Evolutionary conservation across 2,797 vertebrate genomes (phyloP).

Genomic region (Vultur gryphus): DNA sequence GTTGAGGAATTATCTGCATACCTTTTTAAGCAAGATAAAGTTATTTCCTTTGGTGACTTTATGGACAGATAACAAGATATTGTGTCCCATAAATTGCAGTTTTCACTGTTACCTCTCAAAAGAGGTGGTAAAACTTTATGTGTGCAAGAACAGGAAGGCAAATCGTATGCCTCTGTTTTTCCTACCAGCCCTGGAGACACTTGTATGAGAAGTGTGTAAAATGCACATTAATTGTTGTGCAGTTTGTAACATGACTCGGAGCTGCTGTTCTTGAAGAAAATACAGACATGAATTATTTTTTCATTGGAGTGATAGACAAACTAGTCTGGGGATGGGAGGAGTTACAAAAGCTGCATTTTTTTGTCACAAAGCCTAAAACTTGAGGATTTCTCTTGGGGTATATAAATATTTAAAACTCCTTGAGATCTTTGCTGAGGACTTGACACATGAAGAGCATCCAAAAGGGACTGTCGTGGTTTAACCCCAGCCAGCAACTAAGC

Average conservation of each 20-base stretch:
- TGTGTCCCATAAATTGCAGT: neutral
- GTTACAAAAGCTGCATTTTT: neutral
- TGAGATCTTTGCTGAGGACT: neutral
- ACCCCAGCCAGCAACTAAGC: too few species aligned
- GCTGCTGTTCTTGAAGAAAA: neutral
- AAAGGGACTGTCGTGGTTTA: too few species aligned
- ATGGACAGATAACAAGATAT: neutral
- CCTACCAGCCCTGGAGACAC: neutral
- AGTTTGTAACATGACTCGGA: neutral
- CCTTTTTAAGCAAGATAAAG: neutral
- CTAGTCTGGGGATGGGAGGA: neutral
- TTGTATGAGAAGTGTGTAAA: neutral
- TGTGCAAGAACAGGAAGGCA: neutral
- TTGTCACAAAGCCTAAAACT: neutral
- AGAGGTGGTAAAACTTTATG: neutral
- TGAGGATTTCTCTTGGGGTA: neutral
- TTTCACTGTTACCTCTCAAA: neutral
- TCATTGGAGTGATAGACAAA: neutral
- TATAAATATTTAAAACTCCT: neutral
- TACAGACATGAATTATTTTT: neutral
- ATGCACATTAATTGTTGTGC: neutral
- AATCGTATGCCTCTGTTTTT: neutral
- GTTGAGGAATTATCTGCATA: neutral
- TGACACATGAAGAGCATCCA: neutral
- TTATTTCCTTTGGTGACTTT: neutral